phyloP scores from a whole-genome alignment of 1,140 invertebrate genomes.

The Diorhabda elongata region DNA sequence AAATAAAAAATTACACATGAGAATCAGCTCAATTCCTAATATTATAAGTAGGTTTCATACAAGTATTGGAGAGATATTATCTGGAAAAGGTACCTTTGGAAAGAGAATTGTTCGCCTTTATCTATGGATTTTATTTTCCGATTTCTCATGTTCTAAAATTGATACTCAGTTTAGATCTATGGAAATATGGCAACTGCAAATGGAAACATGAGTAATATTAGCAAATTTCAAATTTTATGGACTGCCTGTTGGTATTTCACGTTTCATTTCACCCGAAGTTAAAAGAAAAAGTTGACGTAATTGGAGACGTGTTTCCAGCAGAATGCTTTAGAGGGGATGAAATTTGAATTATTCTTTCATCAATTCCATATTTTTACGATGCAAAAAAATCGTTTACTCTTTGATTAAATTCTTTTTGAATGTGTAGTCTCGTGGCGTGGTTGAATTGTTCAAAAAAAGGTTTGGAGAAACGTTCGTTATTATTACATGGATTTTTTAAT shows the following conservation, averaged over 20 bases:
- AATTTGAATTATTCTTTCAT: not conserved
- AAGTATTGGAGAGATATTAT: too few relatives aligned
- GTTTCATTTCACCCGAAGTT: not conserved
- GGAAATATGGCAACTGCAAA: not conserved
- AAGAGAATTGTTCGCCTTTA: too few relatives aligned
- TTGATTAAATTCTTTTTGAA: not conserved
- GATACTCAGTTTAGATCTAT: too few relatives aligned
- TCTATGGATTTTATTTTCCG: too few relatives aligned
- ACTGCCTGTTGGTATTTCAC: not conserved
- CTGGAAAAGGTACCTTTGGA: too few relatives aligned
- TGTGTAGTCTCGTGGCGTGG: not conserved
- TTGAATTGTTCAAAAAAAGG: not conserved
- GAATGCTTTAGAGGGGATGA: not conserved
- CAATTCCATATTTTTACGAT: slow-evolving; percentile 3
- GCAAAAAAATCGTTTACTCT: not conserved
- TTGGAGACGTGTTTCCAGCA: slow-evolving; percentile 1
- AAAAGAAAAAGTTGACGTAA: slow-evolving; percentile 1
- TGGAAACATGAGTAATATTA: not conserved
- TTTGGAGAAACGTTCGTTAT: not conserved
- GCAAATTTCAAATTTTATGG: not conserved
- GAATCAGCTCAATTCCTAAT: too few relatives aligned
- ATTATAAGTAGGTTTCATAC: too few relatives aligned
- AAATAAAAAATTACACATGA: too few relatives aligned
- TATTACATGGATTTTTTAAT: too few relatives aligned
- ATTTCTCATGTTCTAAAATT: too few relatives aligned